Conservation (phyloP, 2,888 invertebrate genomes). For the Elaeidobius kamerunicus region DNA sequence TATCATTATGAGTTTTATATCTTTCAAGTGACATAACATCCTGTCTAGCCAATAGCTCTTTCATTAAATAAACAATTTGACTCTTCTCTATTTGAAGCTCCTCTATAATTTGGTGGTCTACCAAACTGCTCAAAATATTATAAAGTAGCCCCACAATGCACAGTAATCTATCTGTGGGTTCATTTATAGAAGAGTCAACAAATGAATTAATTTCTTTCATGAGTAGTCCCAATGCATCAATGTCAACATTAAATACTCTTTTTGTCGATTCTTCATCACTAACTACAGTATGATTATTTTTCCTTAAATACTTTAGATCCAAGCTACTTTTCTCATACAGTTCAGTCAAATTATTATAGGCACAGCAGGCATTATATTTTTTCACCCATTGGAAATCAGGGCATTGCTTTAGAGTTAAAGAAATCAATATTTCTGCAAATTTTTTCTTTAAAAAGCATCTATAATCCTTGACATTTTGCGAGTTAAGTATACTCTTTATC, state of each 20-base stretch:
- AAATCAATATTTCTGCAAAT: conserved; percentile 40
- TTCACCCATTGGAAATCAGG: conserved; percentile 25
- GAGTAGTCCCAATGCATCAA: conserved; percentile 21
- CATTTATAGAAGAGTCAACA: conserved; percentile 14
- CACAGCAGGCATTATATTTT: conserved; percentile 5
- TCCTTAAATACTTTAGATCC: conserved; percentile 31
- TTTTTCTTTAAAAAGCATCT: conserved; percentile 28
- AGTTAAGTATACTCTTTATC: conserved; percentile 40
- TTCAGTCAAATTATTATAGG: conserved; percentile 37
- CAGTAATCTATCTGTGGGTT: conserved; percentile 26
- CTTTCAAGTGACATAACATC: conserved; percentile 13
- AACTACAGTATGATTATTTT: conserved; percentile 2
- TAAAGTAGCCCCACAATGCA: conserved; percentile 31
- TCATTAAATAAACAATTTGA: conserved; percentile 25
- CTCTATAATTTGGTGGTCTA: conserved; percentile 29
- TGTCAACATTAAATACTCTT: conserved; percentile 29
- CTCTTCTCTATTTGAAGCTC: conserved; percentile 25
- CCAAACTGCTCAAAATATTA: conserved; percentile 30
- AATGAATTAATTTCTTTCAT: conserved; percentile 25
- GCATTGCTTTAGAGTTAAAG: conserved; percentile 43
- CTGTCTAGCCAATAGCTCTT: conserved; percentile 15
- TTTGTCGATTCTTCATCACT: conserved; percentile 4
- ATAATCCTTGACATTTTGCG: conserved; percentile 32
- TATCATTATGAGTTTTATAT: conserved; percentile 30
- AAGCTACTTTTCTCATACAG: conserved; percentile 41